A percentile compares a stretch with the other conserved stretches of the same genome.
Evolutionary conservation across 2,888 invertebrate species (phyloP).

Genomic region (Bruchidius siliquastri): DNA sequence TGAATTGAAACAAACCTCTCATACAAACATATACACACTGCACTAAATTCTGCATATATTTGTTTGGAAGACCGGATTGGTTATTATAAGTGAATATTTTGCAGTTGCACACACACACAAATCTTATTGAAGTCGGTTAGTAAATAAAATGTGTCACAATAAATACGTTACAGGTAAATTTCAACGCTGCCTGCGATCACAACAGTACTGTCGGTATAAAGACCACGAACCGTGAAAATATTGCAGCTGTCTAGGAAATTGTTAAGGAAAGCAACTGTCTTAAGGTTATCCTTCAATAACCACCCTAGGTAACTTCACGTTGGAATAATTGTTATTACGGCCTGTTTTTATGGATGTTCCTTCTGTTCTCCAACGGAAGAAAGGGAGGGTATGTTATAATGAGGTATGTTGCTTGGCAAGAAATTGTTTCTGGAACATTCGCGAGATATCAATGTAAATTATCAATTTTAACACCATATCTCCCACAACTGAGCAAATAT

Average conservation of each 20-base stretch:
- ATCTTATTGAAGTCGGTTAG: no score
- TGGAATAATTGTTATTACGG: background rate
- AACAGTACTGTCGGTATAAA: background rate
- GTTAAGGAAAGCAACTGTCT: slow-evolving; percentile 41
- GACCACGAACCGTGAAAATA: slow-evolving; percentile 32
- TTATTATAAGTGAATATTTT: no score
- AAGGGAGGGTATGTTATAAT: background rate
- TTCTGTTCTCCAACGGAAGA: background rate
- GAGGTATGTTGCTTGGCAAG: background rate
- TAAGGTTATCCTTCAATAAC: slow-evolving; percentile 41
- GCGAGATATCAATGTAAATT: background rate
- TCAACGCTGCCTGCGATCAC: background rate
- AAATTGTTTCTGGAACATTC: background rate
- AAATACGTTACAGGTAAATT: background rate
- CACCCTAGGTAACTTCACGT: slow-evolving; percentile 29
- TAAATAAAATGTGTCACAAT: background rate
- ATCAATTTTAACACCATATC: no score
- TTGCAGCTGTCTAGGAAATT: slow-evolving; percentile 35
- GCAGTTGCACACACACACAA: no score
- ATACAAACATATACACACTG: no score
- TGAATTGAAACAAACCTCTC: no score
- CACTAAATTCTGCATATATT: no score
- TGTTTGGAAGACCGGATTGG: no score
- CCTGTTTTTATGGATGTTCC: background rate
- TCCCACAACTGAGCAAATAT: no score